These are phyloP conservation scores for Peucedramus taeniatus DNA, from an alignment of 2,113 vertebrate genomes.

Conservation along the genomic window DNA sequence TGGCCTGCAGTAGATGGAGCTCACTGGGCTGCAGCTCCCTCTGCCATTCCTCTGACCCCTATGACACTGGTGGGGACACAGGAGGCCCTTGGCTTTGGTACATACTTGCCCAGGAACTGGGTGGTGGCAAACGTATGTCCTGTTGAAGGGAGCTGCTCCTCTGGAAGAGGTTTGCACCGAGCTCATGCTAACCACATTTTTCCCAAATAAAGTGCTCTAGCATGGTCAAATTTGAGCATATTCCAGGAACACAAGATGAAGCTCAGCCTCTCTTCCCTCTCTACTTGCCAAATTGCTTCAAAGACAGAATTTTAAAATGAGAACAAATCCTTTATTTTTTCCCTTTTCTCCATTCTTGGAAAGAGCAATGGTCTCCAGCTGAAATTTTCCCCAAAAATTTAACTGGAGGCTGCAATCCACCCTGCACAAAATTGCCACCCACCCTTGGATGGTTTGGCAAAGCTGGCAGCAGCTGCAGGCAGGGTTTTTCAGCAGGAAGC, in stretches of 20 bases:
- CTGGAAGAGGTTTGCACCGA: background rate
- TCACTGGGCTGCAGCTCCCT: background rate
- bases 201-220: constrained; percentile 44
- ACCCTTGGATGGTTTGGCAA: background rate
- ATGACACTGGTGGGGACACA: fast-evolving
- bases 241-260: constrained; percentile 34
- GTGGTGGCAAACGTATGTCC: background rate
- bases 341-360: background rate
- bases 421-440: background rate
- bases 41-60: background rate
- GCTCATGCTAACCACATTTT: background rate
- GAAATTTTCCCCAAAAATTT: background rate
- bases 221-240: constrained; percentile 33
- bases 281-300: constrained; percentile 34
- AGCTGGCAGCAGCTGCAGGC: background rate
- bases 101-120: background rate
- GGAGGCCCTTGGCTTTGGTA: background rate
- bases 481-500: background rate
- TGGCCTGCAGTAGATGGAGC: background rate
- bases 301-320: constrained; percentile 17
- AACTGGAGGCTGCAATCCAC: background rate
- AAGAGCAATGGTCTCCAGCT: background rate
- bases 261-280: background rate
- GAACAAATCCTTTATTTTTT: background rate
- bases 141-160: background rate